Base-by-base conservation (phyloP, 2,888 invertebrate genomes). In the Dermolepida albohirtum region DNA sequence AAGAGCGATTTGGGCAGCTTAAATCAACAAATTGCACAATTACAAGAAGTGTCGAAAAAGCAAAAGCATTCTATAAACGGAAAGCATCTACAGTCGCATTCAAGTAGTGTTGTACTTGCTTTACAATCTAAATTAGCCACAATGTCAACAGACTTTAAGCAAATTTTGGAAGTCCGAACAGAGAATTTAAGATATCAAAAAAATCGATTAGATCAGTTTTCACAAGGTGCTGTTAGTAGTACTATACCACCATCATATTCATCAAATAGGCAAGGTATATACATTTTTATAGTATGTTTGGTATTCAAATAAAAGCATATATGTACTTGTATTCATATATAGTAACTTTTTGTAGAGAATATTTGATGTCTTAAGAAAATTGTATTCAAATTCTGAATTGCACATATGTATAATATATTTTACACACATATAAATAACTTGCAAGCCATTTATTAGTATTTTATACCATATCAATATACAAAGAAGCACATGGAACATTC, bases 161-260 rank as follows among this genome's bases (percentile, higher is more conserved):
- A 93, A 85, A 97, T 99, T 52, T 88, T 99, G 66, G 98, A 99
- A 89, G 95, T 98, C 16, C 87, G 98, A 77, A 98, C 98, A 12
- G 97, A 99, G 89, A 99, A 97, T 85, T 86, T 99, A 80, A 96
- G 96, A 82, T 94, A 97, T 77, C 98, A 98, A 82, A 96, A 97
- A 81, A 91, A 87, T 73, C 89, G 98, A 75, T 87, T 97, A 73
- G 98, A 98, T 81, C 96, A 97, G 80, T 97, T 94, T 81, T 88
- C 89, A n/a, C 90, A 90, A 80, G 90, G 89, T 34, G 86, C 87
- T 65, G 85, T 89, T 2, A 86, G 88, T 47, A 85, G 87, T 7
- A 86, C 88, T 72, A 82, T 91, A 43, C 90, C 91, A 27, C 88
- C 88, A 12, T 88, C 89, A 43, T 82, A 85, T 65, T 86, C 88